Base-by-base conservation (phyloP, 2,888 invertebrate species). In the Ichneumoninae sp. region DNA sequence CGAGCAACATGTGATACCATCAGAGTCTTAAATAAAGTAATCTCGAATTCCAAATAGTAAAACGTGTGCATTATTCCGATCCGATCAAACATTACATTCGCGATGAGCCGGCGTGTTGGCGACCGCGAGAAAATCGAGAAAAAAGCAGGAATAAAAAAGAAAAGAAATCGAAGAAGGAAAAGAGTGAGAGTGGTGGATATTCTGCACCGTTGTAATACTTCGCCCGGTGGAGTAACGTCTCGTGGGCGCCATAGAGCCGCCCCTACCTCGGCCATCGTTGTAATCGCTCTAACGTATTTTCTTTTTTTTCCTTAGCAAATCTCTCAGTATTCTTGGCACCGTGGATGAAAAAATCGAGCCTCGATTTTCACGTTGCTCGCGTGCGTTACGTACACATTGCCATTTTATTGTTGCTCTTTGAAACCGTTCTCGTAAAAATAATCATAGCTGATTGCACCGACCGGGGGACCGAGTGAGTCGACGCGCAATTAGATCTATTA, bases 401-500 rank as follows among this genome's bases (percentile, higher is more conserved):
- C 44, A 16, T 47, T 16, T 40, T 60, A 16, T 60, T 33, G 97
- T n/a, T 60, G 40, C 16, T 26, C 57, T 30, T 44, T 40, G 71
- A 10, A 36, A 57, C 36, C 73, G 7, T 40, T 73, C 26, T 57
- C 44, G 57, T 73, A 60, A 73, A 60, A 73, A 73, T 57, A 60
- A 73, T 73, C 40, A 60, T 60, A 16, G 57, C 19, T 30, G 57
- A 73, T 70, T 47, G 36, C 44, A 47, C n/a, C n/a, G 70, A 40
- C 16, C 19, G 54, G 26, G 73, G 22, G 33, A 54, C n/a, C 16
- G 19, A 54, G 54, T 1, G 36, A 70, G 33, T 4, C 30, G 13
- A 60, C 60, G 44, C 57, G 73, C 73, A 60, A 73, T 73, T 60
- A 26, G n/a, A 60, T 73, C 73, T 36, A 60, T 60, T 73, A 60